Evolutionary conservation across 1,140 invertebrate species (phyloP).

Genomic region (Listronotus bonariensis): DNA sequence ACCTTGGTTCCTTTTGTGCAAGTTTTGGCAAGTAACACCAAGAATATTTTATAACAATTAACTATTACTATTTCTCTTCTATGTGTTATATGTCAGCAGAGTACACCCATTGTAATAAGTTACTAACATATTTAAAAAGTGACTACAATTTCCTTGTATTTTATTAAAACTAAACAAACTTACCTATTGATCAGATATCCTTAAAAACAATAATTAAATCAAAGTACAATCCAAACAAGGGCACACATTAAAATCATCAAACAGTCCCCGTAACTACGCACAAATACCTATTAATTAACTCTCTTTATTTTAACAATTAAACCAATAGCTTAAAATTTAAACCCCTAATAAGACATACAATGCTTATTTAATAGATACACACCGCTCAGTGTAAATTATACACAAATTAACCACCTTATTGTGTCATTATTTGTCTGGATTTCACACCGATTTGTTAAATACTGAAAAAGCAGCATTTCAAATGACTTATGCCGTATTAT

Average conservation of each 20-base stretch:
- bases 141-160: too few relatives aligned
- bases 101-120: too few relatives aligned
- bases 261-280: background rate
- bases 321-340: too few relatives aligned
- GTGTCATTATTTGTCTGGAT: slow-evolving; percentile 27
- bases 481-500: slow-evolving; percentile 27
- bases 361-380: slow-evolving; percentile 2
- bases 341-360: too few relatives aligned
- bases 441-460: slow-evolving; percentile 34
- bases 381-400: slow-evolving; percentile 28
- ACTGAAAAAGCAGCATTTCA: slow-evolving; percentile 27
- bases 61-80: too few relatives aligned
- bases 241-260: slow-evolving; percentile 1
- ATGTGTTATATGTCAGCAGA: too few relatives aligned
- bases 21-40: too few relatives aligned
- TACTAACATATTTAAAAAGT: too few relatives aligned
- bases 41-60: too few relatives aligned
- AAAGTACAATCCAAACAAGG: background rate
- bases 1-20: too few relatives aligned
- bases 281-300: background rate
- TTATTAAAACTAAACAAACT: too few relatives aligned
- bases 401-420: slow-evolving; percentile 29
- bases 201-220: background rate
- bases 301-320: background rate
- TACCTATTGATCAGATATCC: too few relatives aligned